A percentile compares a stretch with the other conserved stretches of the same genome.
Conservation (phyloP, 30 jellyfish, hydroid and myxozoan genomes). For the Aurelia sp. region DNA sequence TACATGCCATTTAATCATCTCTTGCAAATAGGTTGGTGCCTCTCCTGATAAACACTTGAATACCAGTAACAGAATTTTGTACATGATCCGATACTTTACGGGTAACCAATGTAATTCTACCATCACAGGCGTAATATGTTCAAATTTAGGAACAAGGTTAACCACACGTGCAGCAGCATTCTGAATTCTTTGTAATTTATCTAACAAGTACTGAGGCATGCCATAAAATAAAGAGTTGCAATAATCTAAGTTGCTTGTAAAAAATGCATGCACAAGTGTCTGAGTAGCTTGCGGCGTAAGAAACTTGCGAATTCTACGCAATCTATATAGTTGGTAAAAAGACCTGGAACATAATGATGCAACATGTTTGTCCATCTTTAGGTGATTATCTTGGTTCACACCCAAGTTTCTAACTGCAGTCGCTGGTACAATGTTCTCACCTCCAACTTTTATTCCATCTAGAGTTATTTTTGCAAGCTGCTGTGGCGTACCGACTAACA, state of each 20-base stretch:
- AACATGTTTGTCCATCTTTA: slow-evolving; percentile 51
- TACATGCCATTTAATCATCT: slow-evolving; percentile 44
- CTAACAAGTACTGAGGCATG: slow-evolving; percentile 47
- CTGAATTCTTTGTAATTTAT: slow-evolving; percentile 50
- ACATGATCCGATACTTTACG: slow-evolving; percentile 23
- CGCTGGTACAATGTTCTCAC: slow-evolving; percentile 44
- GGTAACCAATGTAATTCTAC: slow-evolving; percentile 32
- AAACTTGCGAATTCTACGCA: slow-evolving; percentile 48
- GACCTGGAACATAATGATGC: slow-evolving; percentile 28
- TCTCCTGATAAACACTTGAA: slow-evolving; percentile 43
- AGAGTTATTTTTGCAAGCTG: slow-evolving; percentile 65
- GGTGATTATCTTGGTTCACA: slow-evolving; percentile 33
- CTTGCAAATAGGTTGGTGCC: slow-evolving; percentile 53
- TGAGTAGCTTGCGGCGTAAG: slow-evolving; percentile 27
- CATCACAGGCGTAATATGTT: slow-evolving; percentile 54
- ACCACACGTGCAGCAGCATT: slow-evolving; percentile 71
- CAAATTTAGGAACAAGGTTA: slow-evolving; percentile 34
- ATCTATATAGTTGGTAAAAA: slow-evolving; percentile 22
- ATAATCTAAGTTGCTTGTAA: slow-evolving; percentile 39
- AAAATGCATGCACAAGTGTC: slow-evolving; percentile 35
- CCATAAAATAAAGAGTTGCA: slow-evolving; percentile 65
- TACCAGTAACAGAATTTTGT: slow-evolving; percentile 26
- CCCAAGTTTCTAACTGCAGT: slow-evolving; percentile 58
- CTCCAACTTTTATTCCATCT: slow-evolving; percentile 56
- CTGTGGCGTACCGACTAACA: slow-evolving; percentile 57